A percentile compares a stretch with the other conserved stretches of the same genome.
Conservation (phyloP, 2,797 vertebrate species). For the Fistularia commersonii region DNA sequence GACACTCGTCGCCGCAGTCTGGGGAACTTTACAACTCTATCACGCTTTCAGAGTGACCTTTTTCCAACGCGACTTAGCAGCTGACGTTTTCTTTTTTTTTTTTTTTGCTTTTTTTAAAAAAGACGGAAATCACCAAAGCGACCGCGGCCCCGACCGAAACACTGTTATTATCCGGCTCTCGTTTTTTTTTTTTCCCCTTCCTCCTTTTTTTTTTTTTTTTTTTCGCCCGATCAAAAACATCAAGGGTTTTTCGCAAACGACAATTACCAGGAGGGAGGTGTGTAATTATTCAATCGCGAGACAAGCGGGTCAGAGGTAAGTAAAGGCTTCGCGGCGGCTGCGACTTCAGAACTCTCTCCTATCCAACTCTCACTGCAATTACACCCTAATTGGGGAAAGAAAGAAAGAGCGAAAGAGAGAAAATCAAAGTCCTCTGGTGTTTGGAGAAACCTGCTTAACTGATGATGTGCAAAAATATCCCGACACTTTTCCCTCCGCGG, state of each 20-base stretch:
- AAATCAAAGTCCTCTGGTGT: constrained; percentile 67
- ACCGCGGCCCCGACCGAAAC: constrained; percentile 57
- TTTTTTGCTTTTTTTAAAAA: constrained; percentile 32
- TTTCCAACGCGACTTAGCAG: constrained; percentile 29
- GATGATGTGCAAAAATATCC: constrained; percentile 64
- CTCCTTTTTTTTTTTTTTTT: too few relatives aligned
- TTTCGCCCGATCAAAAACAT: constrained; percentile 64
- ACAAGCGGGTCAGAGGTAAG: constrained; percentile 69
- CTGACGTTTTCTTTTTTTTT: constrained; percentile 36
- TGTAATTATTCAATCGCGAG: constrained; percentile 75
- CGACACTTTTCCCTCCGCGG: constrained; percentile 5
- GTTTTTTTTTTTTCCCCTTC: constrained; percentile 60
- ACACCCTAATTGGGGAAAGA: constrained; percentile 69
- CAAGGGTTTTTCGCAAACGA: constrained; percentile 58
- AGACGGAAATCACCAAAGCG: constrained; percentile 70
- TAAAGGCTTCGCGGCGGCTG: constrained; percentile 58
- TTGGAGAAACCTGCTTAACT: constrained; percentile 62
- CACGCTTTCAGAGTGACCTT: constrained; percentile 25
- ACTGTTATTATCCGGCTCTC: constrained; percentile 71
- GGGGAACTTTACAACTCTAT: constrained; percentile 54
- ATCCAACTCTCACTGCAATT: constrained; percentile 71
- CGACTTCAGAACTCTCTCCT: constrained; percentile 63
- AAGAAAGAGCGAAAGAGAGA: too few relatives aligned
- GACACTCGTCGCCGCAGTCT: constrained; percentile 53
- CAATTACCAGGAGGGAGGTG: constrained; percentile 71